Conservation (phyloP, 2,888 invertebrate species). For the Cecidostiba fungosa region DNA sequence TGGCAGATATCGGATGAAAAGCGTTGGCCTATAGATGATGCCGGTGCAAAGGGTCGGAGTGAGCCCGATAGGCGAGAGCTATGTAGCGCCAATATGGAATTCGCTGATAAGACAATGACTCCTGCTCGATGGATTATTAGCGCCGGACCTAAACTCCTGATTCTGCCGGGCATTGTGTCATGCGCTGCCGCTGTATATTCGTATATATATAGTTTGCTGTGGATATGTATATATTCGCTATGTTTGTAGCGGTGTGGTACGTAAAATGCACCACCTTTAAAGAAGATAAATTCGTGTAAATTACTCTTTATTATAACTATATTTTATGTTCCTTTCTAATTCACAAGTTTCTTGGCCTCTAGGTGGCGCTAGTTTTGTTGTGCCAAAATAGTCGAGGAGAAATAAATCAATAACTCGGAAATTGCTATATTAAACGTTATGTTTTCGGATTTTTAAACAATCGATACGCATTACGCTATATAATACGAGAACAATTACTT, state of each 20-base stretch:
- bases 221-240: not conserved
- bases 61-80: constrained; percentile 40
- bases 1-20: not conserved
- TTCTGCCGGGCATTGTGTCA: not conserved
- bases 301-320: too few species aligned
- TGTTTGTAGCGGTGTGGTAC: not conserved
- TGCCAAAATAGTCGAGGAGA: too few species aligned
- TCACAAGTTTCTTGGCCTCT: too few species aligned
- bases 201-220: not conserved
- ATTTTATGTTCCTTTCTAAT: too few species aligned
- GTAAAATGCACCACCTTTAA: too few species aligned
- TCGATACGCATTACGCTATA: too few species aligned
- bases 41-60: not conserved
- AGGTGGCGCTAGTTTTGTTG: too few species aligned
- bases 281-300: too few species aligned
- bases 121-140: constrained; percentile 60
- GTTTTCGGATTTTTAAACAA: too few species aligned
- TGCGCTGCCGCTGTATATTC: not conserved
- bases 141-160: not conserved
- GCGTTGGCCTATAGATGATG: not conserved
- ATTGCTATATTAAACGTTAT: too few species aligned
- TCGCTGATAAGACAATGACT: constrained; percentile 64
- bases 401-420: too few species aligned
- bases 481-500: too few species aligned
- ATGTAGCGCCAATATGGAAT: constrained; percentile 56